These are phyloP conservation scores for Eugnorisma glareosa DNA, from an alignment of 2,888 invertebrate genomes.

Conservation along the genomic window DNA sequence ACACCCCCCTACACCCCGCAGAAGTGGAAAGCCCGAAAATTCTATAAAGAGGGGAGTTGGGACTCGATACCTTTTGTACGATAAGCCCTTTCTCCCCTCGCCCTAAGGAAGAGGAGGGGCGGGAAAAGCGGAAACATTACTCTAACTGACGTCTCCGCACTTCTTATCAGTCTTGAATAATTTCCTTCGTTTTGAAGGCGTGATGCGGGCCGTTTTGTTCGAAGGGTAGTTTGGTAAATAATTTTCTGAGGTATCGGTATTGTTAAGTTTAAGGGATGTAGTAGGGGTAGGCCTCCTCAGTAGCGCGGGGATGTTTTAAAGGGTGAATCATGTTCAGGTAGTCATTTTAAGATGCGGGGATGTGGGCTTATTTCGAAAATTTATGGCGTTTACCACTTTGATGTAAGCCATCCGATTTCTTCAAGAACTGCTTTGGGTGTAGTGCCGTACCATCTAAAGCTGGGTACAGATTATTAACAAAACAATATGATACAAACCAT, in stretches of 20 bases:
- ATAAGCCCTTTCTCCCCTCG: slow-evolving; percentile 83
- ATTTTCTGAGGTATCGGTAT: slow-evolving; percentile 59
- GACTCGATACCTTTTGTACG: slow-evolving; percentile 87
- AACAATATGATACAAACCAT: neutral
- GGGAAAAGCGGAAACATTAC: slow-evolving; percentile 83
- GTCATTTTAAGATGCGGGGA: slow-evolving; percentile 36
- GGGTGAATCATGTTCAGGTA: slow-evolving; percentile 55
- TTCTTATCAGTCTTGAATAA: slow-evolving; percentile 86
- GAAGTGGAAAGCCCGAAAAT: slow-evolving; percentile 85
- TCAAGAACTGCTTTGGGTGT: neutral
- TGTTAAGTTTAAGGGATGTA: slow-evolving; percentile 56
- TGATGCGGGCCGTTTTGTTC: slow-evolving; percentile 76
- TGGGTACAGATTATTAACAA: neutral
- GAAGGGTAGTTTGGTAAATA: slow-evolving; percentile 64
- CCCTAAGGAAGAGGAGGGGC: slow-evolving; percentile 65
- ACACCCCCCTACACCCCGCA: slow-evolving; percentile 72
- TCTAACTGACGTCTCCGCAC: slow-evolving; percentile 86
- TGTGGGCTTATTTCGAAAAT: neutral
- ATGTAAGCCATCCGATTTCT: neutral
- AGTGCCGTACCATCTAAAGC: neutral
- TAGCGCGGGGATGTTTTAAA: slow-evolving; percentile 24
- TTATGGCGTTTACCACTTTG: neutral
- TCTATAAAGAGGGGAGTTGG: slow-evolving; percentile 87
- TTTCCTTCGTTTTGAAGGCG: slow-evolving; percentile 81
- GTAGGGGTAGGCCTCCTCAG: slow-evolving; percentile 30